Evolutionary conservation across 2,888 invertebrate genomes (phyloP).

Genomic region (Stenichneumon culpator): DNA sequence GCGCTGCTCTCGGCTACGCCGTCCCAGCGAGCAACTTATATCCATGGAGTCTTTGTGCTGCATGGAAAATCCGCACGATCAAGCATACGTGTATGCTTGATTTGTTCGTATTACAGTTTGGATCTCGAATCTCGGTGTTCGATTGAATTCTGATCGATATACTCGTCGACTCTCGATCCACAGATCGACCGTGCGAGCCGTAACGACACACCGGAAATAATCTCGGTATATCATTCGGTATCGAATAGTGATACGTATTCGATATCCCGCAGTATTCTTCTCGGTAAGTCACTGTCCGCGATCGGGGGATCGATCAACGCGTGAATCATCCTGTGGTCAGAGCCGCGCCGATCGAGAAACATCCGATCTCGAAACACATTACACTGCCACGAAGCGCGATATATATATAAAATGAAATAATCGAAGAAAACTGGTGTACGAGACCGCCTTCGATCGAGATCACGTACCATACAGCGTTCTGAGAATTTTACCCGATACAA

Average conservation of each 20-base stretch:
- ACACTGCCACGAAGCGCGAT: slow-evolving; percentile 20
- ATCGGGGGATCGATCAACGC: slow-evolving; percentile 51
- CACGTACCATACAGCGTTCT: slow-evolving; percentile 50
- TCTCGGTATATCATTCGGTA: slow-evolving; percentile 27
- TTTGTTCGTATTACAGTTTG: slow-evolving; percentile 38
- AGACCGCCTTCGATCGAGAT: slow-evolving; percentile 28
- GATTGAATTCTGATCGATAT: slow-evolving; percentile 62
- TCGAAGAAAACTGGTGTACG: slow-evolving; percentile 45
- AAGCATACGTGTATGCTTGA: slow-evolving; percentile 1
- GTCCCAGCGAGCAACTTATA: slow-evolving; percentile 17
- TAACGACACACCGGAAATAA: slow-evolving; percentile 44
- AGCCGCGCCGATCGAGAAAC: slow-evolving; percentile 41
- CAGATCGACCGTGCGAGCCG: not conserved
- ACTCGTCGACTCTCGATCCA: slow-evolving; percentile 45
- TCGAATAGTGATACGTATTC: slow-evolving; percentile 9
- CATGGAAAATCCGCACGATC: slow-evolving; percentile 32
- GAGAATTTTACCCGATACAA: slow-evolving; percentile 49
- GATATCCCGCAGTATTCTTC: slow-evolving; percentile 16
- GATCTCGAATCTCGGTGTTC: slow-evolving; percentile 39
- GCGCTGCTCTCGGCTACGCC: slow-evolving; percentile 16
- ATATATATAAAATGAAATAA: slow-evolving; percentile 43
- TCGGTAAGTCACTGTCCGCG: slow-evolving; percentile 34
- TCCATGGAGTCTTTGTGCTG: slow-evolving; percentile 28
- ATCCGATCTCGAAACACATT: slow-evolving; percentile 47
- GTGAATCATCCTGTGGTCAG: slow-evolving; percentile 47